A percentile compares a stretch with the other conserved stretches of the same genome.
Evolutionary conservation across 2,888 invertebrate species (phyloP).

Genomic region (Brenthis hecate): DNA sequence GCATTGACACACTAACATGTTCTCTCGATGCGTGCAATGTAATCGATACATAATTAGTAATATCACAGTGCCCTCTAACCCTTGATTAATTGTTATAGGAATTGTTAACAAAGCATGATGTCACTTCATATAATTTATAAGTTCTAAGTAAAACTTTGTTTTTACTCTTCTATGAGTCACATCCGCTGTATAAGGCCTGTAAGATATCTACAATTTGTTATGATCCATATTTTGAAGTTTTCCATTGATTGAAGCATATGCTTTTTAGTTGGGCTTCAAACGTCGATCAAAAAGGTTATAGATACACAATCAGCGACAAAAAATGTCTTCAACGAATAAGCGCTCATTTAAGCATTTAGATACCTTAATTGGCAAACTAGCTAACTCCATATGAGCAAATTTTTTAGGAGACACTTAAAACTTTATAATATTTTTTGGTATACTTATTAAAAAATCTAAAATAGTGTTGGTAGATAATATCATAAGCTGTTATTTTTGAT

Average conservation of each 20-base stretch:
- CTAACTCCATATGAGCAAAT: too few species aligned
- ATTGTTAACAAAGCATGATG: constrained; percentile 14
- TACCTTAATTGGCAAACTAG: too few species aligned
- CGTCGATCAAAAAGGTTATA: too few species aligned
- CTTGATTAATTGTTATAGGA: constrained; percentile 15
- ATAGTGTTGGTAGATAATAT: too few species aligned
- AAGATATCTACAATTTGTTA: neutral
- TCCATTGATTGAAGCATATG: neutral
- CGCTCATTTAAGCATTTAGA: too few species aligned
- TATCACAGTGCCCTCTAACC: constrained; percentile 3
- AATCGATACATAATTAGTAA: constrained; percentile 16
- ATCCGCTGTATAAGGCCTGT: neutral
- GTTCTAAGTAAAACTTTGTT: constrained; percentile 7
- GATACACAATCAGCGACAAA: too few species aligned
- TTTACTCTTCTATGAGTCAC: neutral
- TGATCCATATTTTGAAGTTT: constrained; percentile 1
- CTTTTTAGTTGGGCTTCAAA: too few species aligned
- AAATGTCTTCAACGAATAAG: too few species aligned
- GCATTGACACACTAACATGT: constrained; percentile 22
- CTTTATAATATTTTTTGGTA: too few species aligned
- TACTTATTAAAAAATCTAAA: too few species aligned
- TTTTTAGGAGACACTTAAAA: too few species aligned
- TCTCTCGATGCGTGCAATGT: constrained; percentile 13
- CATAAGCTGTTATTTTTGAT: too few species aligned
- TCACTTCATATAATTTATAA: constrained; percentile 5